Base-by-base conservation (phyloP, 2,888 invertebrate genomes). In the Euplagia quadripunctaria region DNA sequence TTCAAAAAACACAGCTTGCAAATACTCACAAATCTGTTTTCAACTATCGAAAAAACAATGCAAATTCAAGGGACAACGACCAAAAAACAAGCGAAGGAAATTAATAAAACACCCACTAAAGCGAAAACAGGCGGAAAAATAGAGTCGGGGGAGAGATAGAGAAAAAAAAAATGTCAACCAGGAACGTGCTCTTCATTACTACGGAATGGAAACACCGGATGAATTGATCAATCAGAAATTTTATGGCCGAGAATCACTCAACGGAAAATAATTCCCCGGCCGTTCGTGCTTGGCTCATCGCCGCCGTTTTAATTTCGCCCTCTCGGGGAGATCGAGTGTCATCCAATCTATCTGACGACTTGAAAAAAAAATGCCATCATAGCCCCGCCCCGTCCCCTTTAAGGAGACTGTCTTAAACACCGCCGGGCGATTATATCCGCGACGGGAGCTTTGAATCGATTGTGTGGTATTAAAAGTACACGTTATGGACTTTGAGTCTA, bases 161-260 rank as follows among this genome's bases (percentile, higher is more conserved):
- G 77, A 69, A 77, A 79, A 80, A 79, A 87, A 88, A 91, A 93
- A 90, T 90, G 92, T 91, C 93, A 88, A 90, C 91, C 89, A 89
- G 89, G 88, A 91, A 90, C 94, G 93, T 92, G 92, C 94, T 92
- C 93, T 94, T 95, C 95, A 95, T 95, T 95, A 95, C 88, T 88
- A 86, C 89, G 92, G 87, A 91, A 93, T 92, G 92, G 93, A 90
- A 94, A 94, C 93, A 93, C 90, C 91, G 93, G 91, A 96, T 95
- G 94, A 95, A 96, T 96, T 96, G 96, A 96, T 96, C 96, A 95
- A 95, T 95, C 95, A 95, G 93, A 94, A 94, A 93, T 95, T 96
- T 95, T 95, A 95, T 94, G 95, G 94, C 88, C 92, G 88, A 90
- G 94, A 95, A 96, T 96, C 95, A 96, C 95, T 95, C 94, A 96